Evolutionary conservation across 2,888 invertebrate genomes (phyloP), one percentile per base, ranked within the genome.

Genomic region (Galerucella nymphaeae): DNA sequence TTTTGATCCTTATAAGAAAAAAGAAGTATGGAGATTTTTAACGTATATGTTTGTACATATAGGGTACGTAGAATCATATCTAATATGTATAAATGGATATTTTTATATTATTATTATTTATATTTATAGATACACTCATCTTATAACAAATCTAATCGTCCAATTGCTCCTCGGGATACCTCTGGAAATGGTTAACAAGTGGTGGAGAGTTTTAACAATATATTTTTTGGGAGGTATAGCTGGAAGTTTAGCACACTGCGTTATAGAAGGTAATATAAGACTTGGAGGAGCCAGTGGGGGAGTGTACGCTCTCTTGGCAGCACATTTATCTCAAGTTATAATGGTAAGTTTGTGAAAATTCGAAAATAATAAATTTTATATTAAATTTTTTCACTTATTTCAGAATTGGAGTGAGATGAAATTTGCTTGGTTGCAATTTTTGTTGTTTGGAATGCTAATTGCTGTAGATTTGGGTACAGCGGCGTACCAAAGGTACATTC

Each of bases 321-420:
- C 97, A 0, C 97, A 98, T 83, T 91, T 98, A 67, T 95, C 97
- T 2, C 96, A 96, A 48, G 94, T 98, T 72, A 91, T 97, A 68
- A 93, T 97, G 93, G 94, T 94, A 83, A 87, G 57, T 38, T n/a
- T 30, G 30, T 1, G 5, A 30, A 30, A 30, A 30, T 30, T 8
- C 8, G 30, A 30, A 30, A 30, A 30, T 30, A 30, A 30, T 18
- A 10, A 11, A 16, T 64, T 57, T 63, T 50, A 70, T 48, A 38
- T 45, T 2, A 16, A 45, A 30, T 14, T 23, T 69, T 48, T 69
- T 62, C 11, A 23, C 30, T 20, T 62, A 38, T 66, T 53, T 50
- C 87, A 96, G 96, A 99, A 99, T 86, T 99, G 97, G 95, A 89
- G 90, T 20, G 96, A 98, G 87, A 98, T 99, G 97, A 94, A 96